A percentile compares a stretch with the other conserved stretches of the same genome.
Conservation (phyloP, 2,113 vertebrate species). For the Callorhinus ursinus region DNA sequence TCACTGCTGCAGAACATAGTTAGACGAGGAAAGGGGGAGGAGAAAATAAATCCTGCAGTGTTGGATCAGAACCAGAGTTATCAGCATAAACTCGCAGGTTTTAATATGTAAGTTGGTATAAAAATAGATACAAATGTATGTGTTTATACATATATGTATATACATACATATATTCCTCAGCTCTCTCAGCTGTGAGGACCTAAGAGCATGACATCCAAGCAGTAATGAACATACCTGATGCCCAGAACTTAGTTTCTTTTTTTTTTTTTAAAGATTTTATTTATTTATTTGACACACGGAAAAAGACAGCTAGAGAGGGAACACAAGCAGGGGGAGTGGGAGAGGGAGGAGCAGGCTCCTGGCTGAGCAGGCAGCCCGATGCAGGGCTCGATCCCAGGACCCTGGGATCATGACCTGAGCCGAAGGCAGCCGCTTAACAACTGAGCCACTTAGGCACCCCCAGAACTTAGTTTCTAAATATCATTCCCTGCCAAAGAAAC, state of each 20-base stretch:
- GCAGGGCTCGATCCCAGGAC: too few species aligned
- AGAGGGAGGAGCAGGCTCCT: too few species aligned
- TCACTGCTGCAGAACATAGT: not conserved
- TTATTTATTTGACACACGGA: too few species aligned
- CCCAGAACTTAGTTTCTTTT: not conserved
- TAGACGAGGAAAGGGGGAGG: not conserved
- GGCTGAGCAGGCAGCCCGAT: too few species aligned
- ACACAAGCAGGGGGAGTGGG: too few species aligned
- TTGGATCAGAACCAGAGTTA: not conserved
- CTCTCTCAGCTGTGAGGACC: not conserved
- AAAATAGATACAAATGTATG: not conserved
- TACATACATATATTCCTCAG: not conserved
- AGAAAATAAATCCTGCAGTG: not conserved
- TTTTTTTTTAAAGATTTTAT: too few species aligned
- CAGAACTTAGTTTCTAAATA: not conserved
- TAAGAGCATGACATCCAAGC: not conserved
- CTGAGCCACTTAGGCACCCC: too few species aligned
- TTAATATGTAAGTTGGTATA: not conserved
- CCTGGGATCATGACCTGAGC: too few species aligned
- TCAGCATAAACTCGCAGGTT: not conserved
- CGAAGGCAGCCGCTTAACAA: too few species aligned
- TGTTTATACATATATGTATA: not conserved
- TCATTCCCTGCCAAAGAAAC: not conserved
- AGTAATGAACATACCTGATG: not conserved
- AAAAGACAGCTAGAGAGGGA: too few species aligned